A percentile compares a stretch with the other conserved stretches of the same genome.
phyloP scores from a whole-genome alignment of 2,113 vertebrate genomes.

The Hemibagrus wyckioides region DNA sequence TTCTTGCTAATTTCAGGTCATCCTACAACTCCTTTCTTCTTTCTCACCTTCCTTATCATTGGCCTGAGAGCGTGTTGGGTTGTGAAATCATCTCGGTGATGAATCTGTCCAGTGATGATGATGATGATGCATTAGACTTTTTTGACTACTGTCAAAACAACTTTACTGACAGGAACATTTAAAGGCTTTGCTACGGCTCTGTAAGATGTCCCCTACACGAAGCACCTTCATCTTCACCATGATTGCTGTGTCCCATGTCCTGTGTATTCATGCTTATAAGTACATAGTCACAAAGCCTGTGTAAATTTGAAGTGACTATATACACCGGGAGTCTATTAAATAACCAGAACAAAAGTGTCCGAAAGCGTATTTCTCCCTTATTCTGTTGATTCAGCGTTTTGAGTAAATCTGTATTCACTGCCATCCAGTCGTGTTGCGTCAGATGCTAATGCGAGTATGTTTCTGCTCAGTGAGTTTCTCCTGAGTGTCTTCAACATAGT shows the following conservation, averaged over 20 bases:
- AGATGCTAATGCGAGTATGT: neutral
- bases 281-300: neutral
- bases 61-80: neutral
- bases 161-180: neutral
- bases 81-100: neutral
- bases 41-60: neutral
- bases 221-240: neutral
- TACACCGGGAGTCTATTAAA: neutral
- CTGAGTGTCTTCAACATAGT: constrained; percentile 35
- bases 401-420: neutral
- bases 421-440: constrained; percentile 13
- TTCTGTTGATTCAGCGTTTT: neutral
- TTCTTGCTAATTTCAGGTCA: too few relatives aligned
- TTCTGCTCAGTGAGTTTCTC: neutral
- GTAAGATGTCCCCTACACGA: neutral
- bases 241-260: too few relatives aligned
- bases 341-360: neutral
- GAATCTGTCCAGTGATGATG: neutral
- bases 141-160: neutral
- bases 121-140: neutral
- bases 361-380: neutral
- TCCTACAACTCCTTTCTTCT: too few relatives aligned
- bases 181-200: neutral
- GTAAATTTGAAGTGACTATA: neutral
- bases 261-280: too few relatives aligned